Evolutionary conservation across 2,797 vertebrate species (phyloP).

Genomic region (Odontamblyopus rebecca): DNA sequence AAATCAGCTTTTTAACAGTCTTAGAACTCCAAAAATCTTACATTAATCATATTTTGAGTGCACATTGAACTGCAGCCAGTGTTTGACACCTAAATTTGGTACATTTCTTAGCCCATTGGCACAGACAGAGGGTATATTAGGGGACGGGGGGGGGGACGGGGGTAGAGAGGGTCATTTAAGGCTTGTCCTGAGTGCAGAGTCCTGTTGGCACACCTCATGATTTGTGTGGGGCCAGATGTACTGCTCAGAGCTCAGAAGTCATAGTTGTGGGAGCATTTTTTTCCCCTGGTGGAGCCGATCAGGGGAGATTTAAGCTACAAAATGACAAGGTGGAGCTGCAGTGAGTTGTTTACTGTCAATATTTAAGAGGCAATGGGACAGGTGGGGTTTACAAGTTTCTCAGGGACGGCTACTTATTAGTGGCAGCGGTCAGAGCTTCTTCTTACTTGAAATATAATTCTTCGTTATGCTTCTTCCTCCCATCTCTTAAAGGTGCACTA

Average conservation of each 20-base stretch:
- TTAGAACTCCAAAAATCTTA: no score
- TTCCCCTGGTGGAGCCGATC: constrained; percentile 46
- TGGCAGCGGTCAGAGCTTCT: not conserved
- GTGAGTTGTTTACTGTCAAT: not conserved
- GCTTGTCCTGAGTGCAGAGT: constrained; percentile 8
- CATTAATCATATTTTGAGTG: not conserved
- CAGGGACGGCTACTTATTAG: not conserved
- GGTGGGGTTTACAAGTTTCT: not conserved
- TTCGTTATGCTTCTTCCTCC: no score
- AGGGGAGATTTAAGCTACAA: not conserved
- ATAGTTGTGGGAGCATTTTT: constrained; percentile 54
- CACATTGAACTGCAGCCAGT: not conserved
- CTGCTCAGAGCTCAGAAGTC: constrained; percentile 41
- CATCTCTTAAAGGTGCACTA: no score
- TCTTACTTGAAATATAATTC: not conserved
- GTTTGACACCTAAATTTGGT: constrained; percentile 17
- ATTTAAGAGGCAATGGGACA: not conserved
- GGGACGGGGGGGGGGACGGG: not conserved
- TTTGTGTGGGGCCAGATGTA: constrained; percentile 30
- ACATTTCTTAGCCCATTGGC: constrained; percentile 25
- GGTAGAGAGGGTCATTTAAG: constrained; percentile 17
- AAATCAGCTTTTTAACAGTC: no score
- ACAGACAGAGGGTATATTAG: constrained; percentile 11
- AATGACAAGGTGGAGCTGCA: not conserved
- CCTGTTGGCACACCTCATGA: constrained; percentile 32